A percentile compares a stretch with the other conserved stretches of the same genome.
phyloP scores from a whole-genome alignment of 2,888 invertebrate species.

The Metellina segmentata region DNA sequence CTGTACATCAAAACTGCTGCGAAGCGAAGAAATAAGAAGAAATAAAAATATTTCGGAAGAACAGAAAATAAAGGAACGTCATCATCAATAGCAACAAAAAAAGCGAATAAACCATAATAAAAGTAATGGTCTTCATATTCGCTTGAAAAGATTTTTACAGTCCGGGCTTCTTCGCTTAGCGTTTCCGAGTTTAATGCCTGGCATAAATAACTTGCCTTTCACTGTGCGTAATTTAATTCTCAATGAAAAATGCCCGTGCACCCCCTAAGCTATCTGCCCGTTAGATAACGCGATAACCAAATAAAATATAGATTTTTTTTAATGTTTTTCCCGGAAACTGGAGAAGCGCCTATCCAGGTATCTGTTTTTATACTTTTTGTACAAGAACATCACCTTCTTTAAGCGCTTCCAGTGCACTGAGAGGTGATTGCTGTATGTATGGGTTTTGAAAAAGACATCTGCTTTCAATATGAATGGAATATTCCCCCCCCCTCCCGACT shows the following conservation, averaged over 20 bases:
- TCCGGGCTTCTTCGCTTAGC: conserved; percentile 16
- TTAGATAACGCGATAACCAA: conserved; percentile 56
- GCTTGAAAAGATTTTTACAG: conserved; percentile 60
- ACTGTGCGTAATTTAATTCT: conserved; percentile 61
- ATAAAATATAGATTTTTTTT: conserved; percentile 45
- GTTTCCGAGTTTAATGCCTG: conserved; percentile 50
- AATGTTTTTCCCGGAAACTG: conserved; percentile 13
- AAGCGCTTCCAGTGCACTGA: conserved; percentile 31
- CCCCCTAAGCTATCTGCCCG: conserved; percentile 34
- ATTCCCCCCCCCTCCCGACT: neutral
- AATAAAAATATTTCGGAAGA: neutral
- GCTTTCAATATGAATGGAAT: neutral
- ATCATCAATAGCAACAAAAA: conserved; percentile 58
- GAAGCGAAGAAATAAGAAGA: neutral
- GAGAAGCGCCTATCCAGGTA: conserved; percentile 28
- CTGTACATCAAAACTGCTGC: neutral
- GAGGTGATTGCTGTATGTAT: conserved; percentile 19
- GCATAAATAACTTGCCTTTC: conserved; percentile 62
- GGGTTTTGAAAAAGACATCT: conserved; percentile 33
- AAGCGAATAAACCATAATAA: conserved; percentile 56
- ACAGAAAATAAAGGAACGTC: conserved; percentile 34
- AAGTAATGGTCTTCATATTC: conserved; percentile 61
- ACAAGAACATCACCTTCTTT: conserved; percentile 22
- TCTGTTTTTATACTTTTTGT: conserved; percentile 26
- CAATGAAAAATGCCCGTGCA: conserved; percentile 48